Conservation (phyloP, 64 coral and sea anemone genomes). For the Porites australiensis region DNA sequence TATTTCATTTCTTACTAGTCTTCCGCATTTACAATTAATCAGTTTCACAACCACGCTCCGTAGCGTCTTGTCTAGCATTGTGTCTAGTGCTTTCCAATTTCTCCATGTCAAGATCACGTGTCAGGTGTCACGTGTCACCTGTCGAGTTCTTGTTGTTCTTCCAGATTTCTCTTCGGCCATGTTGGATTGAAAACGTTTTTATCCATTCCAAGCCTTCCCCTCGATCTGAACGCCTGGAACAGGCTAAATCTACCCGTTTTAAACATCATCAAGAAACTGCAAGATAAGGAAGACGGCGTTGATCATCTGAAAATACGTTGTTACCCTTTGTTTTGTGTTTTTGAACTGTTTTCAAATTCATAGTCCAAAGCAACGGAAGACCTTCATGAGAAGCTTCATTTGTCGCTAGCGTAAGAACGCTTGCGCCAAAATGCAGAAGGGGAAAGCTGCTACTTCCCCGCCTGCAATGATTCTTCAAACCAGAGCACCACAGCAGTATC, state of each 20-base stretch:
- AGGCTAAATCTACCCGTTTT: constrained; percentile 87
- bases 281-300: constrained; percentile 39
- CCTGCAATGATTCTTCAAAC: too few relatives aligned
- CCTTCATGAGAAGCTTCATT: constrained; percentile 88
- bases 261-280: constrained; percentile 72
- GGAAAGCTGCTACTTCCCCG: constrained; percentile 85
- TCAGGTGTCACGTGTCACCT: constrained; percentile 74
- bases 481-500: constrained; percentile 77
- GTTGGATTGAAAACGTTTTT: constrained; percentile 90
- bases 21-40: too few relatives aligned
- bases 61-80: too few relatives aligned
- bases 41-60: too few relatives aligned
- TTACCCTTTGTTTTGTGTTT: constrained; percentile 46
- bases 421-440: constrained; percentile 93
- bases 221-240: too few relatives aligned
- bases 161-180: constrained; percentile 96
- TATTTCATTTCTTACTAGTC: too few relatives aligned
- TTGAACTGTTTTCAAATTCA: constrained; percentile 61
- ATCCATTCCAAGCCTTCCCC: too few relatives aligned
- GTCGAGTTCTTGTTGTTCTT: too few relatives aligned
- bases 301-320: constrained; percentile 1
- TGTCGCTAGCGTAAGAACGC: constrained; percentile 92
- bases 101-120: constrained; percentile 75
- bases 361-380: constrained; percentile 91
- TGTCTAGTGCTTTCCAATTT: too few relatives aligned